Conservation (phyloP, 2,888 invertebrate genomes). For the Apamea crenata region DNA sequence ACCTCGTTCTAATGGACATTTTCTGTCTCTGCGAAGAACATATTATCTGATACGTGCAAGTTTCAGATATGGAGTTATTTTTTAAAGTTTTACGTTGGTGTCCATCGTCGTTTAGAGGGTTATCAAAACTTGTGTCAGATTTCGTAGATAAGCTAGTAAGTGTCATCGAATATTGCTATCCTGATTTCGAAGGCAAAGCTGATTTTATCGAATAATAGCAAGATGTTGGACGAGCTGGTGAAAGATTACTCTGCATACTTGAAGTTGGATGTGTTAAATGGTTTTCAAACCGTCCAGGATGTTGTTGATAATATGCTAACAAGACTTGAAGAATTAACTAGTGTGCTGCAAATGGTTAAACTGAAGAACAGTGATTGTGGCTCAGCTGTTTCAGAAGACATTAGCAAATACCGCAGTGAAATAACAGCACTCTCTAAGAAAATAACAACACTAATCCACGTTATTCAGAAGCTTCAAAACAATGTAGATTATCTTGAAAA, state of each 20-base stretch:
- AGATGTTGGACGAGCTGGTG: constrained; percentile 88
- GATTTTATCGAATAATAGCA: constrained; percentile 57
- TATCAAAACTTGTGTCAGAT: constrained; percentile 84
- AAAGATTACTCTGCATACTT: constrained; percentile 90
- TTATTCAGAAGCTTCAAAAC: constrained; percentile 87
- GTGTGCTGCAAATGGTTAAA: constrained; percentile 90
- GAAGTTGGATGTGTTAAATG: constrained; percentile 88
- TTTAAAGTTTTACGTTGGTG: constrained; percentile 78
- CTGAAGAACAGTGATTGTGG: constrained; percentile 86
- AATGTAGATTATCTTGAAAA: constrained; percentile 90
- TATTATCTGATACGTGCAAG: constrained; percentile 17
- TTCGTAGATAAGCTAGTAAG: constrained; percentile 80
- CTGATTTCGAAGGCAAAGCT: constrained; percentile 80
- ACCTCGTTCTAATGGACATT: constrained; percentile 44
- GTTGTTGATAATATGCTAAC: constrained; percentile 92
- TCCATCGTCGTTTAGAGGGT: constrained; percentile 79
- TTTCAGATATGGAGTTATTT: constrained; percentile 79
- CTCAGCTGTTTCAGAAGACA: constrained; percentile 87
- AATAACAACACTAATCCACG: constrained; percentile 88
- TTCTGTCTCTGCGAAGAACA: constrained; percentile 14
- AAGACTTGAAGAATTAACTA: constrained; percentile 92
- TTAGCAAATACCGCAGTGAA: constrained; percentile 88
- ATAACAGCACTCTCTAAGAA: constrained; percentile 89
- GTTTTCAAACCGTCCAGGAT: constrained; percentile 91
- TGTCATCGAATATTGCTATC: constrained; percentile 85